Evolutionary conservation across 2,888 invertebrate genomes (phyloP).

Genomic region (Alcis repandata): DNA sequence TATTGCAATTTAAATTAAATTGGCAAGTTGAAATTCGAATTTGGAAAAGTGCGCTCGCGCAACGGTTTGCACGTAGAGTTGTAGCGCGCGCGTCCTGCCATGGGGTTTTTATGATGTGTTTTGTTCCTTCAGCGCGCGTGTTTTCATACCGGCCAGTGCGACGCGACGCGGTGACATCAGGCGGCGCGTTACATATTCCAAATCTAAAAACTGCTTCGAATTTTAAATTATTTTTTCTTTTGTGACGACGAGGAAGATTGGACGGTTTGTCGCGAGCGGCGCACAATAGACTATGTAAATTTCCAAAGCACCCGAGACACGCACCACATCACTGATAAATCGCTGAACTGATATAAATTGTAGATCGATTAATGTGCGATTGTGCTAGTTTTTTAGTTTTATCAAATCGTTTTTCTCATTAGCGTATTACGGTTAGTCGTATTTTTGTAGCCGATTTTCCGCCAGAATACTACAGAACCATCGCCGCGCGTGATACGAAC

Average conservation of each 20-base stretch:
- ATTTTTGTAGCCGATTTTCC: neutral
- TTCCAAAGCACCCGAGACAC: constrained; percentile 4
- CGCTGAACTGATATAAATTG: neutral
- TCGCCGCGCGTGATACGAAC: no score
- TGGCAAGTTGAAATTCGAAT: neutral
- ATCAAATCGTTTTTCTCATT: neutral
- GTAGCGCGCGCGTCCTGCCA: constrained; percentile 42
- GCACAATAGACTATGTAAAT: constrained; percentile 24
- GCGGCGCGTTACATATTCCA: constrained; percentile 22
- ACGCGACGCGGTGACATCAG: constrained; percentile 18
- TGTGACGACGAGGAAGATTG: constrained; percentile 15
- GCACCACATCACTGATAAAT: neutral
- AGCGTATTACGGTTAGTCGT: neutral
- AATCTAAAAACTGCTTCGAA: constrained; percentile 22
- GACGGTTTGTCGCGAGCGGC: neutral
- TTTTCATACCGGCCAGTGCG: constrained; percentile 26
- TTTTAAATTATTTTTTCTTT: constrained; percentile 26
- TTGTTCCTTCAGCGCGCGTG: constrained; percentile 48
- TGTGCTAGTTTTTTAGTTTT: neutral
- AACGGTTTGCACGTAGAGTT: constrained; percentile 37
- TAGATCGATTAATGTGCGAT: neutral
- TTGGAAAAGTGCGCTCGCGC: constrained; percentile 30
- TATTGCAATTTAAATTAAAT: neutral
- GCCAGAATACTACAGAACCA: no score
- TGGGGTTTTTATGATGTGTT: constrained; percentile 50